Conservation (phyloP, 2,113 vertebrate genomes). For the Neogale vison region DNA sequence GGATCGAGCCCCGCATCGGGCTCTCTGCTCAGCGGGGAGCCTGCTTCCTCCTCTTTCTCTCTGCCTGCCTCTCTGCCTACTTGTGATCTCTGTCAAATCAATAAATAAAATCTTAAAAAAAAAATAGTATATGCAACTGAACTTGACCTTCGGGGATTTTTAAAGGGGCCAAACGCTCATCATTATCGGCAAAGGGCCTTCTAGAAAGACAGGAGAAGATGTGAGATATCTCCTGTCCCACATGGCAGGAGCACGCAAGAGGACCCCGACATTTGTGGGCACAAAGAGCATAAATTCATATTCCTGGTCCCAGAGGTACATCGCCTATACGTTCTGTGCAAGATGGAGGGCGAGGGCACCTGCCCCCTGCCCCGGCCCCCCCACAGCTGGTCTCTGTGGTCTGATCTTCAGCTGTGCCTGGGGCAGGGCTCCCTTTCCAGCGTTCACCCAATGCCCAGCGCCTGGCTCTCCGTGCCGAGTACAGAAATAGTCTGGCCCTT, state of each 20-base stretch:
- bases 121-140: neutral
- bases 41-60: too few species aligned
- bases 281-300: fast-evolving
- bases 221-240: neutral
- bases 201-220: neutral
- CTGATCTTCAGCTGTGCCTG: neutral
- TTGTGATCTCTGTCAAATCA: too few species aligned
- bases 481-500: too few species aligned
- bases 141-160: neutral
- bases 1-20: too few species aligned
- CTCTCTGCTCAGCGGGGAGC: too few species aligned
- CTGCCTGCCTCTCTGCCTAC: too few species aligned
- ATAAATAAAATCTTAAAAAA: too few species aligned
- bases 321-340: neutral
- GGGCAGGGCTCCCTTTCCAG: too few species aligned
- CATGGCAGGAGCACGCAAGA: fast-evolving
- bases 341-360: too few species aligned
- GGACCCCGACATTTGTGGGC: neutral
- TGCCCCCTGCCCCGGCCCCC: fast-evolving
- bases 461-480: neutral
- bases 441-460: fast-evolving
- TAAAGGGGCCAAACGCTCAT: neutral
- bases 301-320: fast-evolving
- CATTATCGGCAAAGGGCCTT: neutral
- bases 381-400: neutral